phyloP scores from a whole-genome alignment of 2,888 invertebrate genomes.

The Pyrrhia umbra region DNA sequence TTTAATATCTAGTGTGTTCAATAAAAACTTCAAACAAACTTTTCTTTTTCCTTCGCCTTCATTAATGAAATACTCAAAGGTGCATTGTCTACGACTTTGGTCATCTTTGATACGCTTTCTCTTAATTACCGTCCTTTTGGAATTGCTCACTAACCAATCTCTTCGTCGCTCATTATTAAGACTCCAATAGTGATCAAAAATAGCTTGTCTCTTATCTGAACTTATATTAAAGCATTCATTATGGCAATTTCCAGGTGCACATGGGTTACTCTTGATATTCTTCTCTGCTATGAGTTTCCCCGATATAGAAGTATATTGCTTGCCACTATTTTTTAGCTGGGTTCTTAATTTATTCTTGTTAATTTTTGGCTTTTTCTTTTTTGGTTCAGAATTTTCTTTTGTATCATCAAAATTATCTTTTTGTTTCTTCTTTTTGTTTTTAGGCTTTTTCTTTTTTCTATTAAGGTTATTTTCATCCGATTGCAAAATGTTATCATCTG shows the following conservation, averaged over 20 bases:
- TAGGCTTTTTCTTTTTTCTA: not conserved
- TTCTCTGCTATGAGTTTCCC: too few relatives aligned
- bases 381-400: too few relatives aligned
- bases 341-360: too few relatives aligned
- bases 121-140: not conserved
- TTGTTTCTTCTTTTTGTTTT: not conserved
- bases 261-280: not conserved
- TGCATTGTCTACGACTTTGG: not conserved
- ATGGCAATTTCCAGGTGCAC: not conserved
- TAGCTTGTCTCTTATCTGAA: not conserved
- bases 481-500: too few relatives aligned
- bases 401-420: not conserved
- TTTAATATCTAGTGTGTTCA: not conserved
- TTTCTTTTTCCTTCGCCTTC: not conserved
- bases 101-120: not conserved
- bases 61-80: not conserved
- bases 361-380: too few relatives aligned
- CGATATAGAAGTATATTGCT: not conserved
- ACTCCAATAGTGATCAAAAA: conserved; percentile 2
- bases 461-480: too few relatives aligned
- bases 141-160: conserved; percentile 4
- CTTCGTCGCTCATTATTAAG: not conserved
- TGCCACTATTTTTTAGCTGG: not conserved
- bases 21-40: not conserved
- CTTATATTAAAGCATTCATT: not conserved